phyloP scores from a whole-genome alignment of 2,888 invertebrate genomes.

The Suillia variegata region DNA sequence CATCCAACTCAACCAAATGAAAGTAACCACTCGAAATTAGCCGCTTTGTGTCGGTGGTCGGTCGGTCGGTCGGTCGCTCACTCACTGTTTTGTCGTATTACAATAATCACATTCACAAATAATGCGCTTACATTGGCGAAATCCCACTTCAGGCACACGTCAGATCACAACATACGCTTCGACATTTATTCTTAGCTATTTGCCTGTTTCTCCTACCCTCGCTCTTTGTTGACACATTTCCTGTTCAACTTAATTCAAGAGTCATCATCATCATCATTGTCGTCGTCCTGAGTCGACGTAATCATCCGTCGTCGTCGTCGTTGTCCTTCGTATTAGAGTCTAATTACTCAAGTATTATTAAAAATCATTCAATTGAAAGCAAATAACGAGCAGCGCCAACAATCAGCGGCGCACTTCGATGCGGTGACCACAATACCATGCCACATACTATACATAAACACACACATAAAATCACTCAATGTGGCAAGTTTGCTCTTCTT shows the following conservation, averaged over 20 bases:
- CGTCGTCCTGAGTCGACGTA: background rate
- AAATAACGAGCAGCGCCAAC: constrained; percentile 39
- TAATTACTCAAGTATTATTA: constrained; percentile 57
- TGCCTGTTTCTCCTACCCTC: too few species aligned
- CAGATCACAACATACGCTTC: background rate
- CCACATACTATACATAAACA: background rate
- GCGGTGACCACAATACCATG: constrained; percentile 28
- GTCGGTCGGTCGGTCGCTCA: too few species aligned
- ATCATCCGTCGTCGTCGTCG: background rate
- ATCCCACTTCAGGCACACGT: constrained; percentile 17
- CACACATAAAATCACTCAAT: background rate
- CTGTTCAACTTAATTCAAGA: constrained; percentile 19
- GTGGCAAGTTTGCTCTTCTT: too few species aligned
- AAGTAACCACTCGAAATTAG: constrained; percentile 19
- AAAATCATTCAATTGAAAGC: constrained; percentile 50
- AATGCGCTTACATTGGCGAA: background rate
- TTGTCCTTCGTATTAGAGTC: constrained; percentile 39
- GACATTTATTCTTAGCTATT: too few species aligned
- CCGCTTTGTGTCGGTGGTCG: background rate
- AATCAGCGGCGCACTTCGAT: constrained; percentile 33
- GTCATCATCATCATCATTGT: constrained; percentile 6
- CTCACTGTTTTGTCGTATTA: background rate
- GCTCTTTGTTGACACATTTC: constrained; percentile 13
- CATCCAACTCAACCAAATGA: background rate
- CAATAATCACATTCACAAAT: background rate